phyloP scores from a whole-genome alignment of 2,797 vertebrate species.

The Lacerta agilis region DNA sequence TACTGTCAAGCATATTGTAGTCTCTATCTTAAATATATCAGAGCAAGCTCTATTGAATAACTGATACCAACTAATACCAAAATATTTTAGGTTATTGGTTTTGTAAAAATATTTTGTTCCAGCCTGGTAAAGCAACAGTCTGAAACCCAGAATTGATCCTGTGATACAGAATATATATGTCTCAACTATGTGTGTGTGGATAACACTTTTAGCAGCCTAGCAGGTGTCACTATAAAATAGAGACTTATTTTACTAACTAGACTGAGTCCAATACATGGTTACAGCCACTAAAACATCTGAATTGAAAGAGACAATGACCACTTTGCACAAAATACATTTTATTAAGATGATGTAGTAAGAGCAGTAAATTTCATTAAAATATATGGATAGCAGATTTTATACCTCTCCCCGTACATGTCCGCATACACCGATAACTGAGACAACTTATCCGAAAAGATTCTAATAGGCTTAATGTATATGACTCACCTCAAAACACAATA shows the following conservation, averaged over 20 bases:
- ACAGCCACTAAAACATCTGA: conserved; percentile 17
- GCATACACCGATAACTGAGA: conserved; percentile 26
- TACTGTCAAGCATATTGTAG: neutral
- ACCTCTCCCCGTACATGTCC: conserved; percentile 42
- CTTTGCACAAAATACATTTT: conserved; percentile 75
- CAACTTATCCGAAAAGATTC: conserved; percentile 63
- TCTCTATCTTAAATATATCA: neutral
- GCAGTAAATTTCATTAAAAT: conserved; percentile 59
- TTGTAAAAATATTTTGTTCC: neutral
- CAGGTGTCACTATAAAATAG: neutral
- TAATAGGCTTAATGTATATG: neutral
- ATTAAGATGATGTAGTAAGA: conserved; percentile 67
- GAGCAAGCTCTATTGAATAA: neutral
- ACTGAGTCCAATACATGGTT: neutral
- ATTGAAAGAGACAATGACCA: conserved; percentile 76
- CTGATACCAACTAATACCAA: neutral
- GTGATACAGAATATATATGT: neutral
- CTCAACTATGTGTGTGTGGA: neutral
- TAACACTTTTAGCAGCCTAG: neutral
- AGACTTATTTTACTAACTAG: neutral
- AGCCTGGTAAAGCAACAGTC: neutral
- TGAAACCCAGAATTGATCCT: neutral
- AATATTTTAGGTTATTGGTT: neutral
- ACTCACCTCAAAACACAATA: neutral
- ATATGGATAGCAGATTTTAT: conserved; percentile 54